Evolutionary conservation across 1,140 invertebrate species (phyloP).

Genomic region (Philaenus spumarius): DNA sequence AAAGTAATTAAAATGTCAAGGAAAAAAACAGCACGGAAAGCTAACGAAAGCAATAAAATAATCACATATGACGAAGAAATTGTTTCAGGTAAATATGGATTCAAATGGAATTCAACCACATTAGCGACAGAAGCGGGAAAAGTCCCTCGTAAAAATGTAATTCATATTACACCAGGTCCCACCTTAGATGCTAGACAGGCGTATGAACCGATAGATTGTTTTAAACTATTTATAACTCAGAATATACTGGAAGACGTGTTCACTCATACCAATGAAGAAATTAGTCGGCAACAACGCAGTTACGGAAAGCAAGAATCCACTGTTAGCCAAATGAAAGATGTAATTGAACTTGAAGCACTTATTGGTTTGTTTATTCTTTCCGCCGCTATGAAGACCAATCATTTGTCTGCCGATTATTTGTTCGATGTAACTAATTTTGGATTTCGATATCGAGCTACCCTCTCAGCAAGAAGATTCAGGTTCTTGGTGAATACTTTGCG

Average conservation of each 20-base stretch:
- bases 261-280: slow-evolving; percentile 22
- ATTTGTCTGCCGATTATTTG: slow-evolving; percentile 27
- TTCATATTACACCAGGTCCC: slow-evolving; percentile 8
- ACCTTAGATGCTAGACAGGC: slow-evolving; percentile 3
- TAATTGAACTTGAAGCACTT: slow-evolving; percentile 26
- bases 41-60: no score
- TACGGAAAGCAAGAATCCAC: slow-evolving; percentile 8
- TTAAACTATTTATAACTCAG: slow-evolving; percentile 14
- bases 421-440: slow-evolving; percentile 27
- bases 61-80: no score
- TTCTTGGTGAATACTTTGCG: slow-evolving; percentile 36
- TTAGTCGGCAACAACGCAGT: slow-evolving; percentile 15
- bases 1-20: no score
- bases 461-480: slow-evolving; percentile 34
- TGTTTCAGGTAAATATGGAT: no score
- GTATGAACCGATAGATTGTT: slow-evolving; percentile 13
- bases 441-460: slow-evolving; percentile 28
- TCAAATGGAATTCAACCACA: no score
- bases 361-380: slow-evolving; percentile 28
- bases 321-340: slow-evolving; percentile 2
- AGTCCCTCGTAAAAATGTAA: slow-evolving; percentile 9
- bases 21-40: no score
- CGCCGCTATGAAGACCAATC: slow-evolving; percentile 29
- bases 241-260: slow-evolving; percentile 16
- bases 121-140: no score